phyloP scores from a whole-genome alignment of 2,797 vertebrate species.

The Sternarchorhynchus goeldii region DNA sequence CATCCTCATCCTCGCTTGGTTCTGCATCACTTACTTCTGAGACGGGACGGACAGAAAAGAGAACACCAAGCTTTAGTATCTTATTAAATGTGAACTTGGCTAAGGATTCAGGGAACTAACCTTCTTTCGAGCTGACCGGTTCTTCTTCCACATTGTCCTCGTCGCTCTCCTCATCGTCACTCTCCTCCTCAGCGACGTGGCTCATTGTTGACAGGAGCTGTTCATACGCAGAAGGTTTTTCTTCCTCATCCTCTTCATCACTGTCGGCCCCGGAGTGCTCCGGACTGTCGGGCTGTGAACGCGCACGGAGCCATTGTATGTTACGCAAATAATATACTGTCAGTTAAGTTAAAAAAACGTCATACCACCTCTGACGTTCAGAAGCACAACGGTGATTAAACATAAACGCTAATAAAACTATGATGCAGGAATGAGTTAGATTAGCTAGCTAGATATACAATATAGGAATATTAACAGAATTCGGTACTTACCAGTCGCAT shows the following conservation, averaged over 20 bases:
- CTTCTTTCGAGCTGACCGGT: neutral
- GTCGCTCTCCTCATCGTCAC: conserved; percentile 76
- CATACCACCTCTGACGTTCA: too few relatives aligned
- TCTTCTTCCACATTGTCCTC: conserved; percentile 39
- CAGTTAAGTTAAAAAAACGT: too few relatives aligned
- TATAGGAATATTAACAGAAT: too few relatives aligned
- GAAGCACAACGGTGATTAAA: too few relatives aligned
- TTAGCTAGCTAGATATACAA: too few relatives aligned
- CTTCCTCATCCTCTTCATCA: conserved; percentile 76
- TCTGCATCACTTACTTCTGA: conserved; percentile 41
- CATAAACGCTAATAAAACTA: too few relatives aligned
- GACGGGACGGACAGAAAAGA: conserved; percentile 35
- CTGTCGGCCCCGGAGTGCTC: conserved; percentile 74
- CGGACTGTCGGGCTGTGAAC: conserved; percentile 78
- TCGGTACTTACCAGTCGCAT: conserved; percentile 82
- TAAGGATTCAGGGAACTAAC: neutral
- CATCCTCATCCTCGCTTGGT: conserved; percentile 13
- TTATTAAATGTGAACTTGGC: neutral
- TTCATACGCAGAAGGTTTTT: conserved; percentile 83
- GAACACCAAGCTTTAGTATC: neutral
- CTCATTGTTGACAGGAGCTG: conserved; percentile 86
- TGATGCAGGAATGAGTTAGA: too few relatives aligned
- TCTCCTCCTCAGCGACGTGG: conserved; percentile 63
- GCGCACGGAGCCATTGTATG: too few relatives aligned
- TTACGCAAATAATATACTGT: too few relatives aligned